Evolutionary conservation across 2,797 vertebrate species (phyloP).

Genomic region (Sebastes jordani): DNA sequence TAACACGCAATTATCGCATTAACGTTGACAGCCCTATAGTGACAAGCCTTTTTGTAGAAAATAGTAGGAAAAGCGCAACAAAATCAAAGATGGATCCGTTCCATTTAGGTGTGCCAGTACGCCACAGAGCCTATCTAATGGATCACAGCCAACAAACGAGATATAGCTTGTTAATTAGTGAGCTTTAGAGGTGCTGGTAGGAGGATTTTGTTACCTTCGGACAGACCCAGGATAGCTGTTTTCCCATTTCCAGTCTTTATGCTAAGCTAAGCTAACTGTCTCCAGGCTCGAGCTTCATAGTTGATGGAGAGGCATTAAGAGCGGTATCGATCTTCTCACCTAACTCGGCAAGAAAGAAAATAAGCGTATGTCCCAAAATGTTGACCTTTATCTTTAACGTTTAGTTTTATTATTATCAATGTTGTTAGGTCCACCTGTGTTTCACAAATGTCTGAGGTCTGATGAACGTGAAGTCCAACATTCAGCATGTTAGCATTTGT

Average conservation of each 20-base stretch:
- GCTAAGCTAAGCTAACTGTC: background rate
- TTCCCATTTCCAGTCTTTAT: background rate
- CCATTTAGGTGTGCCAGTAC: background rate
- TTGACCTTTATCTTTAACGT: no score
- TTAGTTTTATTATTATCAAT: no score
- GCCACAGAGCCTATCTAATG: background rate
- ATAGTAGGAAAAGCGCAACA: background rate
- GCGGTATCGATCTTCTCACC: no score
- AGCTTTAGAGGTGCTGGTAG: background rate
- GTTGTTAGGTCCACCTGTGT: background rate
- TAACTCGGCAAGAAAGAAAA: no score
- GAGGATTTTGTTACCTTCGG: background rate
- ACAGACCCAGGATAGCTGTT: background rate
- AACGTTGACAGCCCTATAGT: no score
- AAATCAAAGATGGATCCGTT: background rate
- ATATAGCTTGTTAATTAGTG: background rate
- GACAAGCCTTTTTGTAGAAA: background rate
- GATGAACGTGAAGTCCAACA: background rate
- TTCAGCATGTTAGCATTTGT: background rate
- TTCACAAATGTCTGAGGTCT: background rate
- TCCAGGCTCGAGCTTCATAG: background rate
- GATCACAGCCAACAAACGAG: background rate
- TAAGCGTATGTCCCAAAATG: no score
- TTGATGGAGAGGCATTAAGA: background rate
- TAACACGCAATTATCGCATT: no score